Conservation (phyloP, 2,888 invertebrate species). For the Drosophila formosana region DNA sequence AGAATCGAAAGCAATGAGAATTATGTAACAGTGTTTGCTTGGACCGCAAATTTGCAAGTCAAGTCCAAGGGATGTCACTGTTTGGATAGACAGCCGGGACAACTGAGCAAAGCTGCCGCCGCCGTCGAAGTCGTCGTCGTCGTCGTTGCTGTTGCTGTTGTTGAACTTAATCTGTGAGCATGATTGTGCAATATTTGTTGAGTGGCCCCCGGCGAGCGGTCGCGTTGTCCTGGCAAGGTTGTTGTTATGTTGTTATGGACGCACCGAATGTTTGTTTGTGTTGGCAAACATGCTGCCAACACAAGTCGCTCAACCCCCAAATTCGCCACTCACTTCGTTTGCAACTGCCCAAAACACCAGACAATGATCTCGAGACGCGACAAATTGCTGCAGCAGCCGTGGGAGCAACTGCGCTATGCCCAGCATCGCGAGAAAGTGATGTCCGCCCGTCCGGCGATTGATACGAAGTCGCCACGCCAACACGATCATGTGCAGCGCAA, state of each 20-base stretch:
- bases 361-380: slow-evolving; percentile 90
- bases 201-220: slow-evolving; percentile 47
- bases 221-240: slow-evolving; percentile 76
- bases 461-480: slow-evolving; percentile 88
- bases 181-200: slow-evolving; percentile 73
- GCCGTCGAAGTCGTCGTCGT: slow-evolving; percentile 30
- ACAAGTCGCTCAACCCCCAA: slow-evolving; percentile 7
- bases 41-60: slow-evolving; percentile 76
- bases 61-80: slow-evolving; percentile 72
- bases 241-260: slow-evolving; percentile 76
- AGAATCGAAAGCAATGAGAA: slow-evolving; percentile 55
- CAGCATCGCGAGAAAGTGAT: slow-evolving; percentile 90
- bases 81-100: slow-evolving; percentile 72
- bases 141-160: slow-evolving; percentile 11
- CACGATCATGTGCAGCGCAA: slow-evolving; percentile 89
- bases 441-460: slow-evolving; percentile 89
- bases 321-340: slow-evolving; percentile 20
- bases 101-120: slow-evolving; percentile 74
- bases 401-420: slow-evolving; percentile 89
- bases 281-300: slow-evolving; percentile 56
- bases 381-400: slow-evolving; percentile 89
- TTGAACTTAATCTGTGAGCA: slow-evolving; percentile 74
- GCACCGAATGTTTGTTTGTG: slow-evolving; percentile 67
- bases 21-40: slow-evolving; percentile 72
- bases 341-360: slow-evolving; percentile 12